A percentile compares a stretch with the other conserved stretches of the same genome.
phyloP scores from a whole-genome alignment of 37 sponge, comb jelly and placozoan genomes.

The Eunapius fragilis region DNA sequence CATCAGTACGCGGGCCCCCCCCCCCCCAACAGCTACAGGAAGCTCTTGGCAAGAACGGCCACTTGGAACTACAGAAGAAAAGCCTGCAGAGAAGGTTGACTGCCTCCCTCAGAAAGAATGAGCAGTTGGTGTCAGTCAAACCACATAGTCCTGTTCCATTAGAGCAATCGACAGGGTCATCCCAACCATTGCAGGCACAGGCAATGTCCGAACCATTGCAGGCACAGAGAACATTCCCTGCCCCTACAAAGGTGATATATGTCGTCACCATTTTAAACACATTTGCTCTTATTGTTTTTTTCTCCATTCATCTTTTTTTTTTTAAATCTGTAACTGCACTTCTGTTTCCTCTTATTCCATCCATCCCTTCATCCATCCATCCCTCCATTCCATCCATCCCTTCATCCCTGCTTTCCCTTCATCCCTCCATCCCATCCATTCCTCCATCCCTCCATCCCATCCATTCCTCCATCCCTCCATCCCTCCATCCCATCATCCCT shows the following conservation, averaged over 20 bases:
- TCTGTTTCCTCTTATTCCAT: background rate
- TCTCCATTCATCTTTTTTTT: too few species aligned
- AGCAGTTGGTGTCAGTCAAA: background rate
- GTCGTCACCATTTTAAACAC: background rate
- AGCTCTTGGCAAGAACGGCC: background rate
- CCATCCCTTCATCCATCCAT: background rate
- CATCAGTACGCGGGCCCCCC: too few species aligned
- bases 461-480: background rate
- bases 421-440: background rate
- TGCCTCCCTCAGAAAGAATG: background rate
- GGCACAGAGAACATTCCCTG: too few species aligned
- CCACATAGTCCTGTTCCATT: background rate
- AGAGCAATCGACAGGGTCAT: background rate
- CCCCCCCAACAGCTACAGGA: background rate
- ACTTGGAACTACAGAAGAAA: slow-evolving; percentile 12
- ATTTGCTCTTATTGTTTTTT: background rate
- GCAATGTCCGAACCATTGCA: too few species aligned
- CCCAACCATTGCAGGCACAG: background rate
- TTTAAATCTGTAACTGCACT: too few species aligned
- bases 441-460: background rate
- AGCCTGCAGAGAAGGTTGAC: slow-evolving; percentile 19
- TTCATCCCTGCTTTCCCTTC: background rate
- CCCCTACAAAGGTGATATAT: too few species aligned
- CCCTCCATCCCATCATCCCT: background rate
- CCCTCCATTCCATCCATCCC: background rate